Percentiles rank a stretch among this genome's conserved stretches.
phyloP scores from a whole-genome alignment of 2,888 invertebrate species.

The Rhabditoides inermis region DNA sequence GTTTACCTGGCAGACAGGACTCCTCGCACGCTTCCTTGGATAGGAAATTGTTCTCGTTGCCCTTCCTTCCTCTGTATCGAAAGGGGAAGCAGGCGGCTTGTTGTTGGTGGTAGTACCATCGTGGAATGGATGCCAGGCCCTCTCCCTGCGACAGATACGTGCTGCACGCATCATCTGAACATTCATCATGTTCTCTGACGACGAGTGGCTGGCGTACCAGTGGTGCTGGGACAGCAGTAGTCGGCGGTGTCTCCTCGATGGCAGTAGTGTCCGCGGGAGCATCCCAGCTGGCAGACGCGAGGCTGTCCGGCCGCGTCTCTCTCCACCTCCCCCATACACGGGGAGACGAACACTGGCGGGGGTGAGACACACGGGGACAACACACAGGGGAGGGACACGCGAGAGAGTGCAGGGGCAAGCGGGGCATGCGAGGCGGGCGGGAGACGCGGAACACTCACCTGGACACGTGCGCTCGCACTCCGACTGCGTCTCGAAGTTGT shows the following conservation, averaged over 20 bases:
- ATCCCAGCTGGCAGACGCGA: conserved; percentile 14
- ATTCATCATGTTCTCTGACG: too few relatives aligned
- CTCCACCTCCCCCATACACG: conserved; percentile 32
- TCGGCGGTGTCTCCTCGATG: conserved; percentile 9
- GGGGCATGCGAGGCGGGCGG: conserved; percentile 2
- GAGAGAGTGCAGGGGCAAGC: neutral
- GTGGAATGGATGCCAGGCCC: conserved; percentile 23
- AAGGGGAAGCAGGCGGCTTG: conserved; percentile 28
- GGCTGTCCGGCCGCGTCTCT: conserved; percentile 11
- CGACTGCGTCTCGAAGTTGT: conserved; percentile 45
- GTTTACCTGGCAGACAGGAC: conserved; percentile 33
- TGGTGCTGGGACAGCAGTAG: conserved; percentile 30
- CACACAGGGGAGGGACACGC: neutral
- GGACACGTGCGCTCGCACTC: conserved; percentile 51
- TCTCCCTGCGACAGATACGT: conserved; percentile 26
- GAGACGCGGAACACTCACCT: conserved; percentile 23
- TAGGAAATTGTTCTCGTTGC: conserved; percentile 49
- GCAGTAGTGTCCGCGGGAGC: conserved; percentile 11
- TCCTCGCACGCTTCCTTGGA: conserved; percentile 39
- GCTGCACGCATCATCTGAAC: conserved; percentile 31
- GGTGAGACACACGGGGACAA: neutral
- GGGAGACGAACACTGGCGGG: conserved; percentile 35
- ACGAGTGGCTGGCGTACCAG: conserved; percentile 22
- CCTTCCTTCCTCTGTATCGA: conserved; percentile 24
- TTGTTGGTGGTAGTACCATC: conserved; percentile 37